phyloP scores from a whole-genome alignment of 1,140 invertebrate genomes.

The Drosophila tropicalis region DNA sequence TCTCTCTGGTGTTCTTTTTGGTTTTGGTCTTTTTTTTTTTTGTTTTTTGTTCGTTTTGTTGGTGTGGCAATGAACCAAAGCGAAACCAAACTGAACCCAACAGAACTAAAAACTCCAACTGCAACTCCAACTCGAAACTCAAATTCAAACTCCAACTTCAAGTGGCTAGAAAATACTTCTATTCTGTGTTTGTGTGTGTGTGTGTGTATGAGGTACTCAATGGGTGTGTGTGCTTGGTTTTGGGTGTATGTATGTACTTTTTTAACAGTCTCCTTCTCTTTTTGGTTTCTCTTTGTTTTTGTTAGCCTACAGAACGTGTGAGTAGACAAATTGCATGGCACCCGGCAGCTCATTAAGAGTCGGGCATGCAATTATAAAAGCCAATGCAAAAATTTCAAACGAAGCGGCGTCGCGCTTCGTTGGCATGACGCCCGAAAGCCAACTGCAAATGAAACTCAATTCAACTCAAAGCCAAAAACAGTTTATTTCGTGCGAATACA shows the following conservation, averaged over 20 bases:
- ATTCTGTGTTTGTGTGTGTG: constrained; percentile 33
- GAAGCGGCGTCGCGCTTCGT: constrained; percentile 22
- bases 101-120: constrained; percentile 15
- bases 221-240: background rate
- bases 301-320: constrained; percentile 16
- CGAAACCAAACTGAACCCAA: background rate
- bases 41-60: background rate
- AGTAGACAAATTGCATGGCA: constrained; percentile 69
- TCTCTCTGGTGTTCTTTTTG: background rate
- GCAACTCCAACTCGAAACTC: constrained; percentile 37
- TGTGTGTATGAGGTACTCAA: constrained; percentile 4
- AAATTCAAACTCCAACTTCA: constrained; percentile 52
- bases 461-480: constrained; percentile 65
- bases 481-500: constrained; percentile 75
- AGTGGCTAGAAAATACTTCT: constrained; percentile 67
- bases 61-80: background rate
- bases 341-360: constrained; percentile 73
- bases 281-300: constrained; percentile 29
- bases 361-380: constrained; percentile 76
- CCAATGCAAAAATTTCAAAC: constrained; percentile 59
- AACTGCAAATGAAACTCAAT: constrained; percentile 60
- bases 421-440: constrained; percentile 60
- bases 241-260: constrained; percentile 1
- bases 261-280: constrained; percentile 15
- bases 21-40: constrained; percentile 1